These are phyloP conservation scores for Neodon shergylaensis DNA, from an alignment of 2,113 vertebrate genomes.

Conservation along the genomic window DNA sequence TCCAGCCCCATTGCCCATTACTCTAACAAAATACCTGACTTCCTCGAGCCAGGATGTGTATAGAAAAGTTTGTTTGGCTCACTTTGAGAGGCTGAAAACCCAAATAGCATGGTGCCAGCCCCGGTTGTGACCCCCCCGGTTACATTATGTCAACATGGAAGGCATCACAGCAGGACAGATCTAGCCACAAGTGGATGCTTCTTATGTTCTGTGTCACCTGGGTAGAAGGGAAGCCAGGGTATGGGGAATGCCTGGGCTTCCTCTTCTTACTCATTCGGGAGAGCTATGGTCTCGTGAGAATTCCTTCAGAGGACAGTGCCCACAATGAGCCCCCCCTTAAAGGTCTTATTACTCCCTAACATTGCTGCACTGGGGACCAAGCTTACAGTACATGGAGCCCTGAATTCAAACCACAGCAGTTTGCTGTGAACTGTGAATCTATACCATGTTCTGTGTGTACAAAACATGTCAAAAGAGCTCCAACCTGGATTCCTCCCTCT, in stretches of 20 bases:
- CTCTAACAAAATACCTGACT: background rate
- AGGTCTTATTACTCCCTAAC: background rate
- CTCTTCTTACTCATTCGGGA: background rate
- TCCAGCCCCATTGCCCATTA: background rate
- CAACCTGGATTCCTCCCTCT: background rate
- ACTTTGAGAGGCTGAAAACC: background rate
- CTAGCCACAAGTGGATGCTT: background rate
- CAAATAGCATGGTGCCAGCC: background rate
- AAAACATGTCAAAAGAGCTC: background rate
- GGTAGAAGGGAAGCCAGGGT: background rate
- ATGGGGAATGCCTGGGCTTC: background rate
- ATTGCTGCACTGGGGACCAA: background rate
- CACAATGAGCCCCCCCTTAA: background rate
- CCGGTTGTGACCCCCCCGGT: too few relatives aligned
- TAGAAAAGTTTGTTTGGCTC: background rate
- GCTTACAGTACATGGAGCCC: background rate
- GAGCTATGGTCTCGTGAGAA: background rate
- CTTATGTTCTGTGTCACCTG: background rate
- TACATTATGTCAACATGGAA: background rate
- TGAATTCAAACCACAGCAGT: background rate
- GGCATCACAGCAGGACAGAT: too few relatives aligned
- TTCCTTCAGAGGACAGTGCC: background rate
- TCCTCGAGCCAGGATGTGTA: background rate
- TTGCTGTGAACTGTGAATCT: background rate
- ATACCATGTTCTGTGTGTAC: rapidly evolving